Conservation (phyloP, 2,888 invertebrate species). For the Tubulanus polymorphus region DNA sequence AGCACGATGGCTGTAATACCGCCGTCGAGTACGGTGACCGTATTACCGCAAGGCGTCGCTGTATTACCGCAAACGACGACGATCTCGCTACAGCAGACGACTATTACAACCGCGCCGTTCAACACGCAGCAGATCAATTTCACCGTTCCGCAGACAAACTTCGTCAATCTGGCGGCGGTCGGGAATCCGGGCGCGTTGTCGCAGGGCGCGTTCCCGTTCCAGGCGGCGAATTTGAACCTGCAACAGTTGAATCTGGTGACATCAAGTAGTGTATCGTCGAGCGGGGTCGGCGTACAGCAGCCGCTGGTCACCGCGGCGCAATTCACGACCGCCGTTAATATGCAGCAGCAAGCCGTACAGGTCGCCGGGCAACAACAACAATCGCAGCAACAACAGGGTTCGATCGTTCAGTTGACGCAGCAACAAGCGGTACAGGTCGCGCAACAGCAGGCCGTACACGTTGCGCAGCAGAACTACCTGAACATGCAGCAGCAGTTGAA, state of each 20-base stretch:
- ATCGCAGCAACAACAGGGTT: conserved; percentile 18
- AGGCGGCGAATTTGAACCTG: background rate
- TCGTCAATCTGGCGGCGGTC: background rate
- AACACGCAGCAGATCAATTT: conserved; percentile 2
- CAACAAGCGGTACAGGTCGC: no score
- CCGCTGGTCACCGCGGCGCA: background rate
- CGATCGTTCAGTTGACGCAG: no score
- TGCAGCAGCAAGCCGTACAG: background rate
- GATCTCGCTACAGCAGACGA: no score
- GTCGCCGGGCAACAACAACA: conserved; percentile 3
- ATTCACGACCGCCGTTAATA: background rate
- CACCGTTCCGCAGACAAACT: conserved; percentile 1
- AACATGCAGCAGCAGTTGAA: conserved; percentile 14
- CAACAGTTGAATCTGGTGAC: conserved; percentile 1
- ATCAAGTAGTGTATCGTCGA: no score
- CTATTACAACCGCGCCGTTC: no score
- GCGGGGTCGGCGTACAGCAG: conserved; percentile 1
- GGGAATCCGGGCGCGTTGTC: no score
- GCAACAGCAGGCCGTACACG: background rate
- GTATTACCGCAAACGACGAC: no score
- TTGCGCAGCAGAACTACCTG: background rate
- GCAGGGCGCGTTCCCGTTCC: background rate
- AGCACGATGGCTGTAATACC: no score
- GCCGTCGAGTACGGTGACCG: no score
- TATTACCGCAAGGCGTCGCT: no score